phyloP scores from a whole-genome alignment of 1,140 invertebrate genomes.

The Pteromalus puparum region DNA sequence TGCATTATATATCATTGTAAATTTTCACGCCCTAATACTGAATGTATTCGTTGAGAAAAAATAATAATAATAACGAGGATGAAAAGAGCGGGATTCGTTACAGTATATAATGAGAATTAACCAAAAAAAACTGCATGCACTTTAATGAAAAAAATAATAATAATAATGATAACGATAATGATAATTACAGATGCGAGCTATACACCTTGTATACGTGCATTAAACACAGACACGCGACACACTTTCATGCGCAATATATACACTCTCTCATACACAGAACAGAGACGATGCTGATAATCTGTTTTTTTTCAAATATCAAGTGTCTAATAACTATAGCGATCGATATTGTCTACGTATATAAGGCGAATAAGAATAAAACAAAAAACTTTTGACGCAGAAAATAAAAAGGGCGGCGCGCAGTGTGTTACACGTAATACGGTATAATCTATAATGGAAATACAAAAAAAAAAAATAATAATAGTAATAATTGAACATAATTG shows the following conservation, averaged over 20 bases:
- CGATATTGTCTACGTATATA: slow-evolving; percentile 71
- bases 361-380: slow-evolving; percentile 66
- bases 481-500: slow-evolving; percentile 66
- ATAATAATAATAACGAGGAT: slow-evolving; percentile 22
- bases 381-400: slow-evolving; percentile 24
- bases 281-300: slow-evolving; percentile 66
- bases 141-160: slow-evolving; percentile 14
- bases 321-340: slow-evolving; percentile 72
- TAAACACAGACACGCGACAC: slow-evolving; percentile 4
- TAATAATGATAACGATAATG: slow-evolving; percentile 16
- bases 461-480: slow-evolving; percentile 65
- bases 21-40: slow-evolving; percentile 68
- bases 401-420: slow-evolving; percentile 6
- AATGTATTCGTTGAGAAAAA: slow-evolving; percentile 66
- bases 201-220: background rate
- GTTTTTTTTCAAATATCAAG: slow-evolving; percentile 73
- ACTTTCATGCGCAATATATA: slow-evolving; percentile 14
- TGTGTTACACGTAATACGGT: slow-evolving; percentile 26
- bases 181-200: background rate
- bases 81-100: slow-evolving; percentile 18
- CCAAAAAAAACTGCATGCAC: slow-evolving; percentile 49
- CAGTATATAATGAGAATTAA: slow-evolving; percentile 21
- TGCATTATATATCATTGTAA: slow-evolving; percentile 61
- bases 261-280: background rate
- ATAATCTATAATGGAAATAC: slow-evolving; percentile 60